These are phyloP conservation scores for Sinocyclocheilus anophthalmus DNA, from an alignment of 2,113 vertebrate species.

Conservation along the genomic window DNA sequence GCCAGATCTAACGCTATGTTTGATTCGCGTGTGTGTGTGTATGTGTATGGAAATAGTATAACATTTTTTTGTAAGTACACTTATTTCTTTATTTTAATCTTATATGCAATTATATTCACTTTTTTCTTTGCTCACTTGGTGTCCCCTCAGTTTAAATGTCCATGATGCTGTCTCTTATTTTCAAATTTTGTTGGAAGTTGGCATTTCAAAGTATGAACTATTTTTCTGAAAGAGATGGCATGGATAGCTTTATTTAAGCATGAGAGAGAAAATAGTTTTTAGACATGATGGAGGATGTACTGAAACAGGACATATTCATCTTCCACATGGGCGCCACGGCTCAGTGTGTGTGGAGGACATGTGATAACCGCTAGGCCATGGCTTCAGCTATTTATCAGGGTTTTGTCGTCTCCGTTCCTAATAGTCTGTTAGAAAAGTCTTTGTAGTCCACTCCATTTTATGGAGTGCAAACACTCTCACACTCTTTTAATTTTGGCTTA, in stretches of 20 bases:
- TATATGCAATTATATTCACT: too few relatives aligned
- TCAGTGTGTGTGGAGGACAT: not conserved
- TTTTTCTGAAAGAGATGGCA: not conserved
- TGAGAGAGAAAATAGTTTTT: not conserved
- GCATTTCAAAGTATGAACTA: not conserved
- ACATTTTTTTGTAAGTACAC: too few relatives aligned
- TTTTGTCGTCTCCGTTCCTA: not conserved
- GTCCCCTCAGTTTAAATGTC: not conserved
- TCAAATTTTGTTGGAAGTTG: not conserved
- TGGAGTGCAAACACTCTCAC: not conserved
- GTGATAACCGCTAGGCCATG: not conserved
- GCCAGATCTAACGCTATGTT: too few relatives aligned
- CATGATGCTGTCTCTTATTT: not conserved
- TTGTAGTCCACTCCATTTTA: not conserved
- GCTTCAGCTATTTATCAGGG: not conserved
- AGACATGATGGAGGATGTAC: not conserved
- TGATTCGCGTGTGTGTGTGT: too few relatives aligned
- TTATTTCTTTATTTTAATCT: too few relatives aligned
- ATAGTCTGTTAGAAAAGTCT: not conserved
- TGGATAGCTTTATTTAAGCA: not conserved
- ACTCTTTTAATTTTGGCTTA: conserved; percentile 1
- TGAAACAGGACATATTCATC: not conserved
- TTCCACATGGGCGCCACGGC: not conserved
- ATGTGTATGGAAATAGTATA: too few relatives aligned
- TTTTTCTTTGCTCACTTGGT: not conserved